phyloP scores from a whole-genome alignment of 37 sponge, comb jelly and placozoan genomes.

The Aplysina aerophoba region DNA sequence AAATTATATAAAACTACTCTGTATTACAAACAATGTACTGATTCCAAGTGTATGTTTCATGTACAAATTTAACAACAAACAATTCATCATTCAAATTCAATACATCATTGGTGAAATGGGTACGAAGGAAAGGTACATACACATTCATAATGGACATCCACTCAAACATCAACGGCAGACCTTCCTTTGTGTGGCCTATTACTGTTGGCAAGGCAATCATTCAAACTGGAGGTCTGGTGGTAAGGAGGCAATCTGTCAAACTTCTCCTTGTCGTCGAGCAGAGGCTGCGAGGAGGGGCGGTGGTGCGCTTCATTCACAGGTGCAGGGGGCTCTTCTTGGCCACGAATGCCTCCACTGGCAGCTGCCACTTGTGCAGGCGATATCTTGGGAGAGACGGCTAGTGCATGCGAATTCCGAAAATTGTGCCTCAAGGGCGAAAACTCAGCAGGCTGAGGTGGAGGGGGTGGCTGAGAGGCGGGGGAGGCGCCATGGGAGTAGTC shows the following conservation, averaged over 20 bases:
- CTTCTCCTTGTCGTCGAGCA: neutral
- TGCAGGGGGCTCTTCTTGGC: neutral
- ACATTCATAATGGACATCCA: neutral
- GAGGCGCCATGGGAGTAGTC: neutral
- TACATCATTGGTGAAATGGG: too few relatives aligned
- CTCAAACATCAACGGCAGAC: neutral
- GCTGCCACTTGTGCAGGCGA: neutral
- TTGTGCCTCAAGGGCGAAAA: neutral
- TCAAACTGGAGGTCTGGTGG: neutral
- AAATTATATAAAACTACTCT: too few relatives aligned
- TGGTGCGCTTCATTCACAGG: neutral
- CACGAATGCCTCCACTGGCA: neutral
- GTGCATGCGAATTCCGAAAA: neutral
- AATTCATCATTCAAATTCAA: too few relatives aligned
- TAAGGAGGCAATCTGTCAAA: neutral
- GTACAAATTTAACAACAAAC: too few relatives aligned
- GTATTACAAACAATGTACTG: too few relatives aligned
- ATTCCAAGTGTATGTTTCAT: too few relatives aligned
- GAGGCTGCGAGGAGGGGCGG: neutral
- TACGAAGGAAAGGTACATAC: too few relatives aligned
- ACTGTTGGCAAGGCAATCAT: neutral
- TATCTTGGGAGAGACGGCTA: conserved; percentile 9
- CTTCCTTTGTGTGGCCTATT: neutral
- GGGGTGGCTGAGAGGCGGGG: neutral
- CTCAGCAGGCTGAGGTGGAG: neutral